Percentiles rank a stretch among this genome's conserved stretches.
These are phyloP conservation scores for Harlomillsia oculata DNA, from an alignment of 1,140 invertebrate genomes.

Conservation along the genomic window DNA sequence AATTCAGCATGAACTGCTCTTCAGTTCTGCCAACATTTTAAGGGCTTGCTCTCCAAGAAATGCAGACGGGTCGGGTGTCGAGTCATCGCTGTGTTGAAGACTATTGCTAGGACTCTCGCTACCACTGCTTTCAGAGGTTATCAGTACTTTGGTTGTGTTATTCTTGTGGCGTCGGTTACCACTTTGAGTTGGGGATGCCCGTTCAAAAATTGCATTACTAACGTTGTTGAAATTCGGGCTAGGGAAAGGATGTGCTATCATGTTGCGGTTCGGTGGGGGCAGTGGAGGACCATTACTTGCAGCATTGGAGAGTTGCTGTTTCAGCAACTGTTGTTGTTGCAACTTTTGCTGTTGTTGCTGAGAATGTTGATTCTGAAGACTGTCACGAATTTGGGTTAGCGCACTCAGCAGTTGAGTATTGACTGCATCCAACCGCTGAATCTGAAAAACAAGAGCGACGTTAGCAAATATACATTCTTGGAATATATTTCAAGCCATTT, in stretches of 20 bases:
- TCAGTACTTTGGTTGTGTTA: slow-evolving; percentile 34
- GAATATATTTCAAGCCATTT: not conserved
- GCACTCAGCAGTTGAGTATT: slow-evolving; percentile 65
- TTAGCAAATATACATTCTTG: not conserved
- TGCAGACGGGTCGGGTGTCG: slow-evolving; percentile 18
- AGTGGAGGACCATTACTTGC: slow-evolving; percentile 18
- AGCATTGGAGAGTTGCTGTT: slow-evolving; percentile 28
- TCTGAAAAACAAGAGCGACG: slow-evolving; percentile 27
- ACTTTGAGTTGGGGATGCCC: too few relatives aligned
- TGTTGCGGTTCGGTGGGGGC: slow-evolving; percentile 4
- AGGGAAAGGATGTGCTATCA: not conserved
- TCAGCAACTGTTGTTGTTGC: slow-evolving; percentile 25
- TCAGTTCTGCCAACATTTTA: slow-evolving; percentile 34
- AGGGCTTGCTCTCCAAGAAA: slow-evolving; percentile 32
- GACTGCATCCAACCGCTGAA: slow-evolving; percentile 57
- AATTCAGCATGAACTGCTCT: slow-evolving; percentile 35
- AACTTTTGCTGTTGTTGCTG: slow-evolving; percentile 31
- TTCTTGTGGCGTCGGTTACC: slow-evolving; percentile 13
- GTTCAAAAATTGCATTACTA: not conserved
- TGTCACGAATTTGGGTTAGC: slow-evolving; percentile 52
- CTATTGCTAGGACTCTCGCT: slow-evolving; percentile 25
- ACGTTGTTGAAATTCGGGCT: not conserved
- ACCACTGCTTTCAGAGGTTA: slow-evolving; percentile 28
- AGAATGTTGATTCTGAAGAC: slow-evolving; percentile 34
- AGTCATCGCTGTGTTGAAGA: slow-evolving; percentile 14